Base-by-base conservation (phyloP, 1,140 invertebrate species). In the Plectrocnemia conspersa region DNA sequence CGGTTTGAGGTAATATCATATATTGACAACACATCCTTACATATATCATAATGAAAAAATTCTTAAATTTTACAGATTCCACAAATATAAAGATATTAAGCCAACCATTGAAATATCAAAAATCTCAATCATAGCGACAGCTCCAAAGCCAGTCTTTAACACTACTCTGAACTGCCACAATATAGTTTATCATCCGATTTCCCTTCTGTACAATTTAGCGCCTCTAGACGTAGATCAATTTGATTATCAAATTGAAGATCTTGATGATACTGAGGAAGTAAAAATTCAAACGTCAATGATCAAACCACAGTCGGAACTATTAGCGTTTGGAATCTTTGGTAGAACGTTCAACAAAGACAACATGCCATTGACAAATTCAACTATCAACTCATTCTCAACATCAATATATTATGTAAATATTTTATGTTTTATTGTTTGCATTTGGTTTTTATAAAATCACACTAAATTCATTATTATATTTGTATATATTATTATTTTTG, bases 11-110 rank as follows among this genome's bases (percentile, higher is more conserved):
- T 61, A 52, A n/a, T n/a, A n/a, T n/a, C 22, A 33, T 19, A 21
- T 21, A 19, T 16, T 22, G 4, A 45, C 10, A 25, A 45, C 21
- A 24, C 33, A 15, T 13, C 2, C 35, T 13, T 16, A 15, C 35
- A 38, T n/a, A n/a, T n/a, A n/a, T n/a, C n/a, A n/a, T n/a, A n/a
- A n/a, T n/a, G n/a, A n/a, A n/a, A n/a, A n/a, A n/a, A n/a, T n/a
- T n/a, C n/a, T n/a, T n/a, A n/a, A n/a, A n/a, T n/a, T 54, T 67
- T 61, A 25, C 64, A 75, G 73, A 54, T 74, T 72, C 36, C 18
- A 52, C 2, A 44, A 52, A 25, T 72, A 66, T 54, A 16, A 42
- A 27, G 38, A 67, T n/a, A 47, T 66, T 0, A 68, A 66, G 1
- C 64, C 63, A 0, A 54, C 64, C 6, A 70, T 72, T 25, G 64